A percentile compares a stretch with the other conserved stretches of the same genome.
phyloP scores from a whole-genome alignment of 2,797 vertebrate genomes.

The Tapera naevia region DNA sequence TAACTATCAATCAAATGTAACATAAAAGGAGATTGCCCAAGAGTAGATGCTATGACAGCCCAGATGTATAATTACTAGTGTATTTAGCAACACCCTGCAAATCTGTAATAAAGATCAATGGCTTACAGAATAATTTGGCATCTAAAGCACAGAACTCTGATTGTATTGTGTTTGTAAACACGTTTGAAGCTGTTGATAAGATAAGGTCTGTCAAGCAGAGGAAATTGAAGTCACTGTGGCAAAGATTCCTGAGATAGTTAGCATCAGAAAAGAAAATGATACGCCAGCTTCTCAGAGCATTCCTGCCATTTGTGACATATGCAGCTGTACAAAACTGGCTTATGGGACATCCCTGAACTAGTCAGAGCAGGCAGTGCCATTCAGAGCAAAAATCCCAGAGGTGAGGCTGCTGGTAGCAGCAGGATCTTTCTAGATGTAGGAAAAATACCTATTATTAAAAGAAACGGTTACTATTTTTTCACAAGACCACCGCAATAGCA shows the following conservation, averaged over 20 bases:
- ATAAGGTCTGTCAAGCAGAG: slow-evolving; percentile 62
- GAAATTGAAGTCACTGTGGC: slow-evolving; percentile 65
- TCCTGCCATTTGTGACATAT: slow-evolving; percentile 34
- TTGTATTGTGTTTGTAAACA: slow-evolving; percentile 63
- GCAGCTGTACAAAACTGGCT: slow-evolving; percentile 3
- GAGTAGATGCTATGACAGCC: slow-evolving; percentile 35
- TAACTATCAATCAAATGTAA: slow-evolving; percentile 30
- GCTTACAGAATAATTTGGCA: slow-evolving; percentile 60
- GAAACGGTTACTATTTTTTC: neutral
- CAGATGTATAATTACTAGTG: slow-evolving; percentile 58
- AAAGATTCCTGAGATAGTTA: slow-evolving; percentile 56
- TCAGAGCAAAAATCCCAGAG: slow-evolving; percentile 23
- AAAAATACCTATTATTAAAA: neutral
- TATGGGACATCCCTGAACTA: slow-evolving; percentile 40
- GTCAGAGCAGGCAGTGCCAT: slow-evolving; percentile 36
- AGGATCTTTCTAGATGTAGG: neutral
- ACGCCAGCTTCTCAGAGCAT: neutral
- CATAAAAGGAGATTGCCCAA: slow-evolving; percentile 52
- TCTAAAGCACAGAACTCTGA: slow-evolving; percentile 39
- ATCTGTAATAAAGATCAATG: slow-evolving; percentile 71
- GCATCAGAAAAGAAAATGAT: slow-evolving; percentile 48
- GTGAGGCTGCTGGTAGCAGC: neutral
- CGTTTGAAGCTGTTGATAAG: slow-evolving; percentile 62
- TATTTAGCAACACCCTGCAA: slow-evolving; percentile 53
- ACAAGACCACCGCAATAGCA: neutral